Evolutionary conservation across 2,113 vertebrate species (phyloP), one percentile per base, ranked within the genome.

Genomic region (Mola mola): DNA sequence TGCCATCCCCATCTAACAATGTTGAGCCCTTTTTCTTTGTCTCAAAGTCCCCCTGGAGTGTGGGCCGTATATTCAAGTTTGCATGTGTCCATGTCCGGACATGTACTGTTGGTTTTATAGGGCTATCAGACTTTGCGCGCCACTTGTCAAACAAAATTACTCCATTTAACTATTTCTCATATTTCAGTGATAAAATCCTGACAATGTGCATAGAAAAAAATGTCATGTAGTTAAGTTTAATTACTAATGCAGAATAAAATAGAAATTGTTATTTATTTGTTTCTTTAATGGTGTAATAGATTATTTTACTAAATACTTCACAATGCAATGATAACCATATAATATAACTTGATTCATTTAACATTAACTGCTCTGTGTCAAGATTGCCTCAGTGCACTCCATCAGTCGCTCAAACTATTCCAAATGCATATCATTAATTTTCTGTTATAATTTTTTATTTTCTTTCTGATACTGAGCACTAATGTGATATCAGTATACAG

Each of bases 1-100:
- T 46, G 48, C 37, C 8, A 5, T 70, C 47, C 63, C 16, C 44
- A 73, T 82, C 43, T 50, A 50, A 26, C 51, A 66, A 62, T 66
- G 38, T 78, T 63, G 57, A 26, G 57, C 56, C 50, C 13, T 4
- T 56, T 44, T 72, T 62, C 43, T n/a, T 37, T 46, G 19, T 41
- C 16, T 29, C 22, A 8, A 24, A 24, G 22, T 58, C 22, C 44
- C 51, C 21, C 22, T 49, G 19, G 57, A 43, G 25, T 74, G 52
- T 38, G 10, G 28, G 13, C 25, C 17, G 4, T 19, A 15, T 5
- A 21, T 9, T 20, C 17, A 20, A 26, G 21, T 2, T 8, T 38
- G 15, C 4, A 50, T 19, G 22, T 31, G 21, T 62, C 22, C 25
- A 1, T 71, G 72, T 42, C 48, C 6, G 4, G 57, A 66, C 60